These are phyloP conservation scores for Cerastis leucographa DNA, from an alignment of 2,888 invertebrate species.

Conservation along the genomic window DNA sequence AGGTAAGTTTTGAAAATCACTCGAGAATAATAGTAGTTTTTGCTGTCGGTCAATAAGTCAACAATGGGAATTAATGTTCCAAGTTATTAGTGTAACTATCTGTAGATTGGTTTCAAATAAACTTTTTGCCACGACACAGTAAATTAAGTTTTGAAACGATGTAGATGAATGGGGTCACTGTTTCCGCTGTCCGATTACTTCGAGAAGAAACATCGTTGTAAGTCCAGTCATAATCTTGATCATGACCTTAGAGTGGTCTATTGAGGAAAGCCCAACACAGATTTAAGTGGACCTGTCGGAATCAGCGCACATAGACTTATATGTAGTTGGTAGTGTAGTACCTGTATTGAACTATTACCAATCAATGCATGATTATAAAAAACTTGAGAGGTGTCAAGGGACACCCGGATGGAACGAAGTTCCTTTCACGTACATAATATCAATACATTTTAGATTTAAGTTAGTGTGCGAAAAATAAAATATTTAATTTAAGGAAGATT, in stretches of 20 bases:
- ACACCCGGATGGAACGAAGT: too few relatives aligned
- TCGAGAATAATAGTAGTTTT: not conserved
- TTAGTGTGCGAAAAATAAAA: too few relatives aligned
- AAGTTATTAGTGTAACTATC: not conserved
- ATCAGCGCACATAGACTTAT: not conserved
- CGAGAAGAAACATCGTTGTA: not conserved
- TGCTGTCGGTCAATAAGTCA: not conserved
- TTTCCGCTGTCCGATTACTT: not conserved
- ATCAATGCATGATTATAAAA: not conserved
- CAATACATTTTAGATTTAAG: too few relatives aligned
- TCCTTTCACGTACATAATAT: too few relatives aligned
- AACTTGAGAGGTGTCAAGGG: too few relatives aligned
- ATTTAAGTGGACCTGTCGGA: too few relatives aligned
- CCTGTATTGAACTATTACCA: not conserved
- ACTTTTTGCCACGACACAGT: too few relatives aligned
- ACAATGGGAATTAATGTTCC: not conserved
- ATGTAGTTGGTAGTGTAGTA: not conserved
- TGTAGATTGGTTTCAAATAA: too few relatives aligned
- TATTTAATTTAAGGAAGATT: too few relatives aligned
- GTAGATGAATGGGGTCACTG: not conserved
- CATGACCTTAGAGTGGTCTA: not conserved
- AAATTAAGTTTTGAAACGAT: not conserved
- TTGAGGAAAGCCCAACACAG: too few relatives aligned
- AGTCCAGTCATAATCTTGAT: not conserved
- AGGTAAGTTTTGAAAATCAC: slow-evolving; percentile 75